phyloP scores from a whole-genome alignment of 2,113 vertebrate species.

The Plectropomus leopardus region DNA sequence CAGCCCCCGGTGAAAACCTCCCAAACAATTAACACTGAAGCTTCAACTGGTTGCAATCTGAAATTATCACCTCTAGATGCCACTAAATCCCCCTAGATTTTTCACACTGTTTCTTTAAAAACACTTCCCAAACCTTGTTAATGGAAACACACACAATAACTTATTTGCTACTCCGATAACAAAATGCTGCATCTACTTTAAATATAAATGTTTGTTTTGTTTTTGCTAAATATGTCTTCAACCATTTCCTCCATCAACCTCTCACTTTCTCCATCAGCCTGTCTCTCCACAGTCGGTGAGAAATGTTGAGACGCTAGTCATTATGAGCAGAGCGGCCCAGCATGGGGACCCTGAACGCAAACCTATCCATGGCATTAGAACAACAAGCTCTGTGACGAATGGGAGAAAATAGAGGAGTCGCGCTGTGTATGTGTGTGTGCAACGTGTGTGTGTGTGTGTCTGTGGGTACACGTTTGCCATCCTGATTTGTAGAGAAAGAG shows the following conservation, averaged over 20 bases:
- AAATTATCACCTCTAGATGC: too few species aligned
- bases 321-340: slow-evolving; percentile 49
- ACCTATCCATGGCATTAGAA: slow-evolving; percentile 75
- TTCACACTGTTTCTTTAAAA: neutral
- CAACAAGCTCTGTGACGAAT: slow-evolving; percentile 82
- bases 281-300: slow-evolving; percentile 24
- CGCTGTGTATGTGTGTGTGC: slow-evolving; percentile 35
- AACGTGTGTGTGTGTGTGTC: slow-evolving; percentile 34
- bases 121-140: neutral
- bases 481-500: slow-evolving; percentile 67
- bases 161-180: neutral
- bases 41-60: too few species aligned
- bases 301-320: slow-evolving; percentile 60
- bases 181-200: neutral
- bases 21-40: too few species aligned
- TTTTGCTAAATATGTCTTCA: slow-evolving; percentile 44
- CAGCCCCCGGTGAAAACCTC: too few species aligned
- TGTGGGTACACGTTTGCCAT: slow-evolving; percentile 58
- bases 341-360: slow-evolving; percentile 69
- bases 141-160: neutral
- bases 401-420: slow-evolving; percentile 77
- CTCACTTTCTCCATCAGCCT: slow-evolving; percentile 25
- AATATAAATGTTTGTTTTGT: slow-evolving; percentile 17
- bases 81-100: too few species aligned
- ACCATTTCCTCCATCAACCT: slow-evolving; percentile 12